Evolutionary conservation across 2,113 vertebrate species (phyloP), one percentile per base, ranked within the genome.

Genomic region (Hepsetus odoe): DNA sequence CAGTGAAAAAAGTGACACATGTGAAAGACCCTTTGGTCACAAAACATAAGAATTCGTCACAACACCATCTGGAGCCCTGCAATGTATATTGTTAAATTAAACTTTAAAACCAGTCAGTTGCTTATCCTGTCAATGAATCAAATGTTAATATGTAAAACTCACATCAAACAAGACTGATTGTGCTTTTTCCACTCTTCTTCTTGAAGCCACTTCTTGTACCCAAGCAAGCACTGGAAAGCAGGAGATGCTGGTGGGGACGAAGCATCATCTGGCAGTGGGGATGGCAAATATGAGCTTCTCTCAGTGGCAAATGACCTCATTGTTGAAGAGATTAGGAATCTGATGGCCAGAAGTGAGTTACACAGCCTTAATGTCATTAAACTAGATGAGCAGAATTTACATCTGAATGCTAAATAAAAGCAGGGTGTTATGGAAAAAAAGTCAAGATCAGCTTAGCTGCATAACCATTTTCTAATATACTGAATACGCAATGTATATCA

Each of bases 251-350:
- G 87, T 0, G 93, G 88, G 65, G 95, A 96, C 11, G 96, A 97
- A 12, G 86, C 85, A 0, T 86, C 88, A 1, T 90, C 93, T 0
- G 91, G 92, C 32, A 95, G 94, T 62, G 94, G 94, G 51, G 98
- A 98, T 61, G 98, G 98, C 56, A 99, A 98, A 87, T 98, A 98
- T 0, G 98, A 99, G 78, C 90, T 99, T 49, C 86, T 99, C 72
- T 91, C 97, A 2, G 91, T 95, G 0, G 93, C 96, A 20, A 96
- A 99, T 73, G 96, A 96, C 62, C 81, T 94, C 0, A 95, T 98
- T n/a, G 90, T 91, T 0, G 96, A 98, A 70, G 95, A 98, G 83
- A 93, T 98, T 68, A 96, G 91, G 86, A 95, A 92, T 44, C 90
- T 98, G n/a, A 96, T 98, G 93, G 92, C 93, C 42, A 94, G 92